Evolutionary conservation across 2,113 vertebrate species (phyloP).

Genomic region (Mellivora capensis): DNA sequence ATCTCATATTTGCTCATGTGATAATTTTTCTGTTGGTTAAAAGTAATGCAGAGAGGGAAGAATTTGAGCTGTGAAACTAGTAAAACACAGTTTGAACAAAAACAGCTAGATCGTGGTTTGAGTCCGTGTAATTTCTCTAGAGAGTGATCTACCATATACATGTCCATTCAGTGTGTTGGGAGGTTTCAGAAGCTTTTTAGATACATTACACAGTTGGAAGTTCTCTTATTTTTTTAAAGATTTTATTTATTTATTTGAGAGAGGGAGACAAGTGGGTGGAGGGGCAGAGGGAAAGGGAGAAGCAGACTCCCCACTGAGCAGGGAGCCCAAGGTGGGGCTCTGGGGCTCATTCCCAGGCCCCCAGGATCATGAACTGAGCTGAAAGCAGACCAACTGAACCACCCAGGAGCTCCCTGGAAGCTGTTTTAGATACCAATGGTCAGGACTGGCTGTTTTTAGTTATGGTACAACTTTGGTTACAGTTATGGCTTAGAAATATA

Average conservation of each 20-base stretch:
- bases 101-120: constrained; percentile 5
- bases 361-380: too few relatives aligned
- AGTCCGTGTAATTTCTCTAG: constrained; percentile 31
- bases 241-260: background rate
- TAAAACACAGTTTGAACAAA: constrained; percentile 39
- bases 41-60: background rate
- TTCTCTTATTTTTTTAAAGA: background rate
- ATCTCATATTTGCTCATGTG: constrained; percentile 15
- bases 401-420: background rate
- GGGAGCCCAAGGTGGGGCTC: too few relatives aligned
- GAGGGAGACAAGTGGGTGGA: background rate
- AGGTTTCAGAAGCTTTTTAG: constrained; percentile 23
- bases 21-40: background rate
- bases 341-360: too few relatives aligned
- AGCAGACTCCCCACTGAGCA: background rate
- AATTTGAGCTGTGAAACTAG: constrained; percentile 23
- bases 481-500: constrained; percentile 19
- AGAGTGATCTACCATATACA: background rate
- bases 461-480: constrained; percentile 32
- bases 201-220: constrained; percentile 3
- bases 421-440: constrained; percentile 20
- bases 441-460: background rate
- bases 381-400: background rate
- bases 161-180: background rate
- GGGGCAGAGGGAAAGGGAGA: background rate